Base-by-base conservation (phyloP, 1,140 invertebrate species). In the Euglossa dilemma region DNA sequence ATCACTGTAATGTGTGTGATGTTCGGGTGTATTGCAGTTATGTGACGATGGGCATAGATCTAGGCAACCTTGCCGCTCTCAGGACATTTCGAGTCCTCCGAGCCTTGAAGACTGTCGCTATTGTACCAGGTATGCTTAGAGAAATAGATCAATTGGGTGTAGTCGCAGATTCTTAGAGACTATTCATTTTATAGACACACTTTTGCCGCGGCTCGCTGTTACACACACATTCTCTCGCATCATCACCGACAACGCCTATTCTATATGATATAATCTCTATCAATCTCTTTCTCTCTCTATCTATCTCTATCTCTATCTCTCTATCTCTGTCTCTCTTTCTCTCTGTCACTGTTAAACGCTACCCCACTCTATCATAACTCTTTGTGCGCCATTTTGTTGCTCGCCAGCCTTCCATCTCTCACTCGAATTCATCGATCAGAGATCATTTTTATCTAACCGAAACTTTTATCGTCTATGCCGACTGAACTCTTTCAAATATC, bases 51-150 rank as follows among this genome's bases (percentile, higher is more conserved):
- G 97, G 98, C 95, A 98, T 99, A 96, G 97, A 98, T 96, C 97
- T 99, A 95, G 98, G 98, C 95, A 99, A 99, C 96, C 96, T 99
- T 95, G 98, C 98, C 95, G 98, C 98, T 95, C 96, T 99, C 94
- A 97, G 98, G 97, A 99, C 99, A 94, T 99, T 99, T 96, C 97
- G 99, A 95, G 99, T 99, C 94, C 96, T 99, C 93, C 96, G 99
- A 97, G 99, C 98, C 94, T 96, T 99, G 94, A 99, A 99, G 97
- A 99, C 99, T 95, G 98, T 99, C 94, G 98, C 99, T 96, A 99
- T 99, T 96, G 97, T 99, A 95, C 99, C 99, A 96, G 99, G 99
- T 99, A 97, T 96, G 93, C 92, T 94, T 94, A 92, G 91, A 81
- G 85, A 89, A 80, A 85, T 90, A 91, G 89, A 91, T 73, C 83